A percentile compares a stretch with the other conserved stretches of the same genome.
Conservation (phyloP, 2,888 invertebrate genomes). For the Capitulum mitella region DNA sequence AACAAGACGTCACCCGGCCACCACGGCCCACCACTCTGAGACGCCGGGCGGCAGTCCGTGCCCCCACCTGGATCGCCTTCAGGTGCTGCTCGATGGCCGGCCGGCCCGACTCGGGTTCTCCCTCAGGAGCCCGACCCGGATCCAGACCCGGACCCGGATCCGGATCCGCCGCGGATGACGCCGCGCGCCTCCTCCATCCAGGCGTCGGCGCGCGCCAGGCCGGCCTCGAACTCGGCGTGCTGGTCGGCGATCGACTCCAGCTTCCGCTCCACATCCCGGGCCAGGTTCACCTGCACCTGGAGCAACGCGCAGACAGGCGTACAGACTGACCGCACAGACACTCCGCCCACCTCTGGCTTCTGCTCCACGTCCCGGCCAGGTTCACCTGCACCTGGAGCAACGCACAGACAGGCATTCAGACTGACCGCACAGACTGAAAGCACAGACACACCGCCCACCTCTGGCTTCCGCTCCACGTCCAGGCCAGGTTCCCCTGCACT, state of each 20-base stretch:
- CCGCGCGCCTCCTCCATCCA: slow-evolving; percentile 85
- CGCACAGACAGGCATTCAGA: neutral
- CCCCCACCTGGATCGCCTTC: slow-evolving; percentile 46
- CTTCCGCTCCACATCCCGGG: slow-evolving; percentile 81
- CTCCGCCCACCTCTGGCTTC: too few relatives aligned
- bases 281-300: slow-evolving; percentile 70
- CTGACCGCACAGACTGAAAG: neutral
- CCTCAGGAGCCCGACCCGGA: slow-evolving; percentile 54
- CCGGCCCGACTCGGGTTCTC: slow-evolving; percentile 63
- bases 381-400: slow-evolving; percentile 53
- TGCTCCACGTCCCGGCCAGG: neutral
- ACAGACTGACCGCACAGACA: slow-evolving; percentile 21
- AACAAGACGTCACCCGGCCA: too few relatives aligned
- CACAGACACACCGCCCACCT: slow-evolving; percentile 27
- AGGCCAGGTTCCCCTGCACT: neutral
- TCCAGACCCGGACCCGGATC: neutral
- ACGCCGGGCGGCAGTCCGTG: too few relatives aligned
- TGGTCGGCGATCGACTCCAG: slow-evolving; percentile 81
- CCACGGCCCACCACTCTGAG: too few relatives aligned
- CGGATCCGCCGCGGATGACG: slow-evolving; percentile 56
- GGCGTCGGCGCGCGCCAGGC: slow-evolving; percentile 63
- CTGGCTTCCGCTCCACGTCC: too few relatives aligned
- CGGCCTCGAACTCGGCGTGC: slow-evolving; percentile 70
- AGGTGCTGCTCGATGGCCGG: slow-evolving; percentile 74
- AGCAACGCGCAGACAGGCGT: slow-evolving; percentile 25